Conservation (phyloP, 2,888 invertebrate genomes). For the Drosophila borealis region DNA sequence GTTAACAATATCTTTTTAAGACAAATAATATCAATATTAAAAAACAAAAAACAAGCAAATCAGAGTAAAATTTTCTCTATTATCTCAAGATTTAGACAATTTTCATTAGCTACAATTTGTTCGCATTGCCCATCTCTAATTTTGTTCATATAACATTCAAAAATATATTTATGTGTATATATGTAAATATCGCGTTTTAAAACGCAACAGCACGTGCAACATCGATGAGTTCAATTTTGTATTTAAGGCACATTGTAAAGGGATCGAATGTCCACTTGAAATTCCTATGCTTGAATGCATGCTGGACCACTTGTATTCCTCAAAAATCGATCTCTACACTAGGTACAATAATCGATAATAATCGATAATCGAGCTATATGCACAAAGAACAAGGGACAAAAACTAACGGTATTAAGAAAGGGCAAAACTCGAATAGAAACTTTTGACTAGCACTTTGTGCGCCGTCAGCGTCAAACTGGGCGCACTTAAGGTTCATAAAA, state of each 20-base stretch:
- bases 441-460: slow-evolving; percentile 48
- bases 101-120: slow-evolving; percentile 1
- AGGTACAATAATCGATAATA: slow-evolving; percentile 2
- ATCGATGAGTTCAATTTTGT: slow-evolving; percentile 24
- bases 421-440: slow-evolving; percentile 21
- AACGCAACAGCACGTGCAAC: slow-evolving; percentile 37
- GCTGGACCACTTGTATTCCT: slow-evolving; percentile 15
- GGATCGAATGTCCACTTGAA: slow-evolving; percentile 18
- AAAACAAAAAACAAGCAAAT: not conserved
- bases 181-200: not conserved
- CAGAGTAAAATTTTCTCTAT: slow-evolving; percentile 1
- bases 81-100: slow-evolving; percentile 15
- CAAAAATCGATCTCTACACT: slow-evolving; percentile 6
- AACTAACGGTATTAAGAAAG: slow-evolving; percentile 15
- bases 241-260: slow-evolving; percentile 49
- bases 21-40: not conserved
- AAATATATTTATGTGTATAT: slow-evolving; percentile 1
- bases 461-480: not conserved
- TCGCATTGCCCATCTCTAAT: slow-evolving; percentile 38
- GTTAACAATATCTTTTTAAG: not conserved
- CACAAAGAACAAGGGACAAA: slow-evolving; percentile 5
- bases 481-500: slow-evolving; percentile 70
- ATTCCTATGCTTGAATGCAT: slow-evolving; percentile 17
- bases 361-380: not conserved
- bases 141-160: slow-evolving; percentile 38